These are phyloP conservation scores for Cerastis rubricosa DNA, from an alignment of 2,888 invertebrate genomes.

Conservation along the genomic window DNA sequence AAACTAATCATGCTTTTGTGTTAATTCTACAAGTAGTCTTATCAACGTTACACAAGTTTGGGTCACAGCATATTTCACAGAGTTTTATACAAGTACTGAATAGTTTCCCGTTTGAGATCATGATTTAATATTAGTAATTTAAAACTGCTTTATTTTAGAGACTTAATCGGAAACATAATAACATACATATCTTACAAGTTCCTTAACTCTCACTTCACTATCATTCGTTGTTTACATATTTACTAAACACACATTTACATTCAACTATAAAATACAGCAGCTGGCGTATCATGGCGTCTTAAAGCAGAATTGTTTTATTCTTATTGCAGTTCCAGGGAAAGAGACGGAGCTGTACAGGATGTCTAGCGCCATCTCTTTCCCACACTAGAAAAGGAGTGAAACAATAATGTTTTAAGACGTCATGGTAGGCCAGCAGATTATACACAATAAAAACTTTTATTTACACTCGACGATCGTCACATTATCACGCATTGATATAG, in stretches of 20 bases:
- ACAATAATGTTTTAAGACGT: too few relatives aligned
- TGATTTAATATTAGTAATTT: background rate
- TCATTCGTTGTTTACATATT: conserved; percentile 55
- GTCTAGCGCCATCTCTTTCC: too few relatives aligned
- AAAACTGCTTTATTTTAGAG: background rate
- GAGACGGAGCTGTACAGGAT: too few relatives aligned
- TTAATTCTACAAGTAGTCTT: conserved; percentile 14
- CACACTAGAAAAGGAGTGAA: too few relatives aligned
- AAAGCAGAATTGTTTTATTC: too few relatives aligned
- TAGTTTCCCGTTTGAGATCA: background rate
- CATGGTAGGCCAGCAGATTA: too few relatives aligned
- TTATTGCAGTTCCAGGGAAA: too few relatives aligned
- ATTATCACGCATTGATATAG: conserved; percentile 85
- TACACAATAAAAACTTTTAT: conserved; percentile 25
- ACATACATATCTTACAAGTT: conserved; percentile 8
- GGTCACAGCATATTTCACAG: background rate
- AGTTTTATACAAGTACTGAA: background rate
- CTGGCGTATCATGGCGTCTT: too few relatives aligned
- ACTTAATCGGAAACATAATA: background rate
- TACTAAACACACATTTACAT: conserved; percentile 52
- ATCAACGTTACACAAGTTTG: background rate
- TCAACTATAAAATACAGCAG: conserved; percentile 45
- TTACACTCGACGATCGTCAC: conserved; percentile 17
- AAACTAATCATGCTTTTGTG: conserved; percentile 26
- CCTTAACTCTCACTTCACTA: conserved; percentile 13